Evolutionary conservation across 2,888 invertebrate genomes (phyloP).

Genomic region (Parnassius glacialis): DNA sequence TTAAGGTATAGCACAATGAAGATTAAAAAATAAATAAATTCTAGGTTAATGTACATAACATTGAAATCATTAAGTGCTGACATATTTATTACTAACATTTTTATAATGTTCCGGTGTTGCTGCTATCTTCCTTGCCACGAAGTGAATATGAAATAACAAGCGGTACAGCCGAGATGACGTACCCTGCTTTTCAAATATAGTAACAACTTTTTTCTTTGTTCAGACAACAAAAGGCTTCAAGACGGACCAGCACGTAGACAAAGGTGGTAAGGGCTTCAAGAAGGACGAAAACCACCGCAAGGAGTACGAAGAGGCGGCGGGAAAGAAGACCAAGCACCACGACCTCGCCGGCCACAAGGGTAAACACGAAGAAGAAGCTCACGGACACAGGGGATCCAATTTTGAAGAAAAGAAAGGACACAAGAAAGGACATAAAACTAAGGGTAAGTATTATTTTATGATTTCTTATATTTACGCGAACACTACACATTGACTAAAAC

Average conservation of each 20-base stretch:
- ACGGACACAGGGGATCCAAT: conserved; percentile 84
- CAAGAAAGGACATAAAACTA: conserved; percentile 88
- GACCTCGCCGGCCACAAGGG: conserved; percentile 84
- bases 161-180: too few species aligned
- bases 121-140: too few species aligned
- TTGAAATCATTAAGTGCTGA: too few species aligned
- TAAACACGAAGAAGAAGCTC: conserved; percentile 84
- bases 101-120: too few species aligned
- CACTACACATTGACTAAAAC: too few species aligned
- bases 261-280: conserved; percentile 81
- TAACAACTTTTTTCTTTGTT: background rate
- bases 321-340: conserved; percentile 83
- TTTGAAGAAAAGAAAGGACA: conserved; percentile 88
- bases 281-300: conserved; percentile 81
- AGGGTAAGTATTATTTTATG: conserved; percentile 66
- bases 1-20: too few species aligned
- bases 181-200: background rate
- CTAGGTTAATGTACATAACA: too few species aligned
- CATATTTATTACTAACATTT: too few species aligned
- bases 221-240: conserved; percentile 81
- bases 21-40: too few species aligned
- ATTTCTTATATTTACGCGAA: too few species aligned
- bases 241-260: conserved; percentile 80
- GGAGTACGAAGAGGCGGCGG: conserved; percentile 83
- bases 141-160: too few species aligned